Conservation (phyloP, 2,113 vertebrate genomes). For the Ailurus styani region DNA sequence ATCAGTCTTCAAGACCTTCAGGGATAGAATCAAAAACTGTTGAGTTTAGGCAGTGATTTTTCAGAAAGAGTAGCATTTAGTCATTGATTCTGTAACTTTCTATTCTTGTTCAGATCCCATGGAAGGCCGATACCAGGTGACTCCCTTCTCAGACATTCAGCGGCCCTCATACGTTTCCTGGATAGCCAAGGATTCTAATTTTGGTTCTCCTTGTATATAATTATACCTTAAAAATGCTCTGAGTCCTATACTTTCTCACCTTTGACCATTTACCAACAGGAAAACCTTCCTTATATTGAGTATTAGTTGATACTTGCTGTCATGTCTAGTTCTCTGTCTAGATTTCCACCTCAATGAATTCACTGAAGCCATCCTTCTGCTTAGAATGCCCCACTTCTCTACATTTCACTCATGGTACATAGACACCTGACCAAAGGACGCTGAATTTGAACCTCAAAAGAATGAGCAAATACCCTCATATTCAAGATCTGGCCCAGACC, state of each 20-base stretch:
- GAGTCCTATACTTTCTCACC: neutral
- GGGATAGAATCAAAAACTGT: neutral
- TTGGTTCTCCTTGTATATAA: neutral
- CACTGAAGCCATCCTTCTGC: neutral
- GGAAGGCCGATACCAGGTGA: rapidly evolving
- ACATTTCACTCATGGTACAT: neutral
- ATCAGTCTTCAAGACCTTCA: neutral
- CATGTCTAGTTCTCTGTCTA: neutral
- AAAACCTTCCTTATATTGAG: neutral
- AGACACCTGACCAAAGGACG: neutral
- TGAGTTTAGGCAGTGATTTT: neutral
- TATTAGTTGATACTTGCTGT: neutral
- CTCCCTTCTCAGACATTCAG: neutral
- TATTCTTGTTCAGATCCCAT: neutral
- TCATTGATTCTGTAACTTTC: neutral
- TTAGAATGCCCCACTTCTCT: neutral
- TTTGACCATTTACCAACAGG: neutral
- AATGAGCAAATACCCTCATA: neutral
- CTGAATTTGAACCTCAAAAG: neutral
- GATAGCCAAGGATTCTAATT: neutral
- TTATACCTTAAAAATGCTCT: neutral
- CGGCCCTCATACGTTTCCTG: neutral
- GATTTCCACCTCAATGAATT: neutral
- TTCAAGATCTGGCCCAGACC: neutral
- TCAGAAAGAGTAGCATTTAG: neutral